Base-by-base conservation (phyloP, 2,797 vertebrate genomes). In the Momotus momota region DNA sequence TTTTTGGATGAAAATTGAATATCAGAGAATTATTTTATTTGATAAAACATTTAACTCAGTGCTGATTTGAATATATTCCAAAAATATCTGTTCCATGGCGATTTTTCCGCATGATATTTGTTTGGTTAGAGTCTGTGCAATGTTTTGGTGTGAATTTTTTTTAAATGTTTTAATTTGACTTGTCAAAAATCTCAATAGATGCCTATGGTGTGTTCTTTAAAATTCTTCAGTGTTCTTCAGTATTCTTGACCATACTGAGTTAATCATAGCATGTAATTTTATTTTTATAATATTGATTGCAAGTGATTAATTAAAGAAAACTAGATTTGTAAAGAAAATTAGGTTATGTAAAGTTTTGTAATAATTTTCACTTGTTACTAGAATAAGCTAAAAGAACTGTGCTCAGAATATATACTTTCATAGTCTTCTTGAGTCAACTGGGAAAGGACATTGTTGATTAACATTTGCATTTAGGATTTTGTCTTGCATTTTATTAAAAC, bases 191-290 rank as follows among this genome's bases (percentile, higher is more conserved):
- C 73, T 96, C 72, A 94, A 88, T 94, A 97, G 81, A 87, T 93
- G 89, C 72, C 77, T 93, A 10, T 46, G 62, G 19, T 75, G 35
- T 90, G 96, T 87, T 92, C 81, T 94, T 94, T 93, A 96, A 86
- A 94, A 96, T 97, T 96, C 92, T 97, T 95, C 95, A 91, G 79
- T 92, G 73, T 86, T 94, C 91, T 95, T 95, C 95, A 95, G 82
- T 96, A 94, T 95, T 94, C 89, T 94, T 90, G 91, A 93, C 72
- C 70, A 79, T 80, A 71, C 54, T 78, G 69, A 93, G 43, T 77
- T 73, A 33, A 48, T 77, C 15, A 41, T 73, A 86, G 35, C 26
- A 67, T 48, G 57, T 21, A 86, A 61, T 75, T 41, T 33, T 92
- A 73, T 23, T 95, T 96, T 91, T 96, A 95, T 82, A 94, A 96